Evolutionary conservation across 2,888 invertebrate genomes (phyloP).

Genomic region (Temnothorax rugatulus): DNA sequence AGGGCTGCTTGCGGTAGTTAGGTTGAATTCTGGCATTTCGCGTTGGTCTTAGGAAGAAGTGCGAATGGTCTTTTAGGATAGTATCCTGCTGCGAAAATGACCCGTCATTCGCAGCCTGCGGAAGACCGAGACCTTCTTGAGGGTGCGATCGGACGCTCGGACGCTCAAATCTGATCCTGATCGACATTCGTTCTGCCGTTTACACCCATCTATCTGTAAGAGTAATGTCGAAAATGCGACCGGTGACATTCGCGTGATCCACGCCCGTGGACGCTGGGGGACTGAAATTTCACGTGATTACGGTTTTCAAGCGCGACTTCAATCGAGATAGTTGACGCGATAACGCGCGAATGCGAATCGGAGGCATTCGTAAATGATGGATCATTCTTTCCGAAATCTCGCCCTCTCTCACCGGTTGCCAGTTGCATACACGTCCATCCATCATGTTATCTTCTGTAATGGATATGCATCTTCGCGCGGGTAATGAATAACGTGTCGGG

Average conservation of each 20-base stretch:
- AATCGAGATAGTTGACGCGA: slow-evolving; percentile 47
- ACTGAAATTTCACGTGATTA: slow-evolving; percentile 43
- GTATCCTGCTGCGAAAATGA: slow-evolving; percentile 78
- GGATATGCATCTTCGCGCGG: slow-evolving; percentile 55
- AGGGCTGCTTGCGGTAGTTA: slow-evolving; percentile 48
- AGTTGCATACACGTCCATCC: slow-evolving; percentile 59
- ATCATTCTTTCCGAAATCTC: slow-evolving; percentile 57
- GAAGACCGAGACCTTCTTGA: slow-evolving; percentile 53
- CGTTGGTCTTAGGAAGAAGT: slow-evolving; percentile 63
- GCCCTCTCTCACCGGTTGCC: slow-evolving; percentile 23
- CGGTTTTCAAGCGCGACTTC: slow-evolving; percentile 38
- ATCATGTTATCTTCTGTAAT: slow-evolving; percentile 68
- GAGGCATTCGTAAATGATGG: slow-evolving; percentile 58
- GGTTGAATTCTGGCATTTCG: slow-evolving; percentile 60
- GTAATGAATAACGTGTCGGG: slow-evolving; percentile 66
- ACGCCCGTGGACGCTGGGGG: background rate
- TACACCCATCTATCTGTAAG: slow-evolving; percentile 2
- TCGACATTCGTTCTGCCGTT: slow-evolving; percentile 28
- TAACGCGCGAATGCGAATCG: slow-evolving; percentile 37
- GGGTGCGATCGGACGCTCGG: background rate
- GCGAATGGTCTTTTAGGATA: slow-evolving; percentile 64
- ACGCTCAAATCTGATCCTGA: slow-evolving; percentile 28
- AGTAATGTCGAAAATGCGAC: slow-evolving; percentile 37
- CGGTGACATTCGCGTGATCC: slow-evolving; percentile 31
- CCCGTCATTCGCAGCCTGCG: slow-evolving; percentile 78